Percentiles rank a stretch among this genome's conserved stretches.
These are phyloP conservation scores for Corythornis leucogaster DNA, from an alignment of 2,797 vertebrate species.

Conservation along the genomic window DNA sequence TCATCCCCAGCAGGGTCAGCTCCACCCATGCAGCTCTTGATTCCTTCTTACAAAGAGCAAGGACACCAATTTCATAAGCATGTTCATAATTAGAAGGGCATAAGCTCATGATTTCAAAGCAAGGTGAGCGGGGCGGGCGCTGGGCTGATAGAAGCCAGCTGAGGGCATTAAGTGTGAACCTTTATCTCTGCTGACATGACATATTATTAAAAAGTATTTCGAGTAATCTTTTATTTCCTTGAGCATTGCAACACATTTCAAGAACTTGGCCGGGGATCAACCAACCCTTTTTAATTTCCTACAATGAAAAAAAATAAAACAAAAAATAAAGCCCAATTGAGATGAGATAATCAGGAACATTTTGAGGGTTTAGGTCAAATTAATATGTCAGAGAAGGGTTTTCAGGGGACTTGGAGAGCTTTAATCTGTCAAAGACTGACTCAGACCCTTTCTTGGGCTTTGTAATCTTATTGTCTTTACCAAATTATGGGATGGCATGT, in stretches of 20 bases:
- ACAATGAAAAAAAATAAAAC: conserved; percentile 60
- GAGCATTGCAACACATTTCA: conserved; percentile 61
- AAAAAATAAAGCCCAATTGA: conserved; percentile 37
- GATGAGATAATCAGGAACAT: conserved; percentile 71
- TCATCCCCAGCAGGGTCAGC: not conserved
- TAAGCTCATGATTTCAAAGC: conserved; percentile 6
- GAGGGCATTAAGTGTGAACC: conserved; percentile 22
- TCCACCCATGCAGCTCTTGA: not conserved
- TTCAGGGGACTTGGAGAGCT: conserved; percentile 37
- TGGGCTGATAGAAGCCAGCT: conserved; percentile 65
- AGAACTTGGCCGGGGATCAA: conserved; percentile 65
- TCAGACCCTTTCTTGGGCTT: conserved; percentile 19
- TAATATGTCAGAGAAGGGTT: conserved; percentile 36
- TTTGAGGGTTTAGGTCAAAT: conserved; percentile 62
- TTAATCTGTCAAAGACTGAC: conserved; percentile 49
- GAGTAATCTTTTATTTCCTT: conserved; percentile 72
- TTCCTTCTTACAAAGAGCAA: not conserved
- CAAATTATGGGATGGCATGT: conserved; percentile 2
- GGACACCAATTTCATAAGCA: not conserved
- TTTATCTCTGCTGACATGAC: conserved; percentile 69
- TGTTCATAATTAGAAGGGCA: not conserved
- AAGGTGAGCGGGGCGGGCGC: not conserved
- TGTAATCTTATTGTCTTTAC: conserved; percentile 50
- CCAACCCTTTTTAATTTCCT: conserved; percentile 64
- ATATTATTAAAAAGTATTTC: conserved; percentile 73